Evolutionary conservation across 2,888 invertebrate genomes (phyloP), one percentile per base, ranked within the genome.

Genomic region (Patella ulyssiponensis): DNA sequence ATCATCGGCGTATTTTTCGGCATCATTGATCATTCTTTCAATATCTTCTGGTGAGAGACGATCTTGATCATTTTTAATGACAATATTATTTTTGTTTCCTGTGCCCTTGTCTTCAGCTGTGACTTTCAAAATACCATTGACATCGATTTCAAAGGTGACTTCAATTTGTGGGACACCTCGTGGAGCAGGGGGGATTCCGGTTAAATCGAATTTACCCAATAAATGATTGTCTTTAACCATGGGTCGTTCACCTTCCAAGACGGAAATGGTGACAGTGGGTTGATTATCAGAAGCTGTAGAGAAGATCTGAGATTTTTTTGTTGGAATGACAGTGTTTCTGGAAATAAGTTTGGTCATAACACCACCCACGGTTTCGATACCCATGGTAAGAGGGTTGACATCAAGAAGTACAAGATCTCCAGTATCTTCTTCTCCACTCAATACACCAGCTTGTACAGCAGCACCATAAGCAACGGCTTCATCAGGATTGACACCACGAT

Each of bases 181-280:
- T 51, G 92, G 93, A 44, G 93, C 92, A 70, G 98, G 98, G 80
- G 98, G 98, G 88, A 98, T 98, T 81, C 98, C 98, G 79, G 97
- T 98, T 81, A 99, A 93, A 91, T 99, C 99, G 93, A 99, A 99
- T 93, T 98, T 99, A 82, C 99, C 99, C 80, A 99, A 94, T 84
- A 98, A 94, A 93, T 99, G 99, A 93, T 99, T 99, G 93, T 99
- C 99, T 93, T 99, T 99, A 84, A 99, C 99, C 99, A 99, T 98
- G 51, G 99, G 98, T 89, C 99, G 95, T 93, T 99, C 99, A 87
- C 99, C 99, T 93, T 99, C 99, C 92, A 97, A 99, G 76, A 93
- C 93, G 93, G 98, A 97, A 91, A 99, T 99, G 85, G 98, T 99
- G 75, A 99, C 99, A 4, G 98, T 98, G 92, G 98, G 97, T 92